These are phyloP conservation scores for Bungarus multicinctus DNA, from an alignment of 2,113 vertebrate genomes.

Conservation along the genomic window DNA sequence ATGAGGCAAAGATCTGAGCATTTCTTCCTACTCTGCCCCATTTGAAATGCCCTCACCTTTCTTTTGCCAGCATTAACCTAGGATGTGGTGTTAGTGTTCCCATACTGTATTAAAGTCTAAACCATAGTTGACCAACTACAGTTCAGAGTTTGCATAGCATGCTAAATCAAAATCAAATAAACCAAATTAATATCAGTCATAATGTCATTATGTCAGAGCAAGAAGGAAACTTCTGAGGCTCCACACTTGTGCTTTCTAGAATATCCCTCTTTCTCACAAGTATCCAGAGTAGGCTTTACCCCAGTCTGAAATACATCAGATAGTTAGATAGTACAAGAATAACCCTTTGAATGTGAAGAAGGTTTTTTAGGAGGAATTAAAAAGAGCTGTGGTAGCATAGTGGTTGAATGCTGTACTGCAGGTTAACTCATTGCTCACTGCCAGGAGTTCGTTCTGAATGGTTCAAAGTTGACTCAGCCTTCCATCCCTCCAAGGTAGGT, in stretches of 20 bases:
- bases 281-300: not conserved
- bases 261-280: not conserved
- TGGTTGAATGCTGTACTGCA: too few species aligned
- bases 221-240: not conserved
- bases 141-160: not conserved
- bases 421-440: too few species aligned
- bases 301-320: not conserved
- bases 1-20: not conserved
- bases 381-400: too few species aligned
- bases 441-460: too few species aligned
- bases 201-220: not conserved
- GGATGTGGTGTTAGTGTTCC: not conserved
- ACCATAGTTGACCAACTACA: not conserved
- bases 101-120: not conserved
- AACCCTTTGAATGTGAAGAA: not conserved
- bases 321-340: not conserved
- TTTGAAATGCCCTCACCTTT: not conserved
- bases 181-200: not conserved
- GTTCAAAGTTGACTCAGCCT: too few species aligned
- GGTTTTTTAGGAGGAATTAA: not conserved
- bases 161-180: not conserved
- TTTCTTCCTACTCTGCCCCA: not conserved
- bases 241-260: not conserved
- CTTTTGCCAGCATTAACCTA: not conserved
- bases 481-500: too few species aligned